Percentiles rank a stretch among this genome's conserved stretches.
These are phyloP conservation scores for Mactra quadrangularis DNA, from an alignment of 1,140 invertebrate species.

Conservation along the genomic window DNA sequence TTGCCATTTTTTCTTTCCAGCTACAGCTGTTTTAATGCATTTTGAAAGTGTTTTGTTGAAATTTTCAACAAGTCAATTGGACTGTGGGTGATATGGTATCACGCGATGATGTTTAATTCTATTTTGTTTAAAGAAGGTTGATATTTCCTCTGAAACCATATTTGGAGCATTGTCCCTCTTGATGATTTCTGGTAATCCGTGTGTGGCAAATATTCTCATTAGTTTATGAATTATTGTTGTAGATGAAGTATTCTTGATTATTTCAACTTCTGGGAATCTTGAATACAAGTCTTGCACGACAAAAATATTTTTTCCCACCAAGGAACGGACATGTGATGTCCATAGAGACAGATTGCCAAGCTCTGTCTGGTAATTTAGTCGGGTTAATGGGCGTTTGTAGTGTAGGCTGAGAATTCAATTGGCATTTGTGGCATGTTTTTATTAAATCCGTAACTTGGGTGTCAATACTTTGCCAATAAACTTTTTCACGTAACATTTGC, in stretches of 20 bases:
- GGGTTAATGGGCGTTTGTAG: background rate
- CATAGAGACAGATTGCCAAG: background rate
- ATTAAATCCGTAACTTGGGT: too few relatives aligned
- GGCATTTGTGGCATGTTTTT: too few relatives aligned
- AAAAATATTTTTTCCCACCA: background rate
- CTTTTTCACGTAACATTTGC: background rate
- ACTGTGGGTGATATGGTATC: background rate
- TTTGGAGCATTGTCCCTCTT: background rate
- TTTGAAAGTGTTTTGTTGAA: conserved; percentile 8
- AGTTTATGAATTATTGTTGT: too few relatives aligned
- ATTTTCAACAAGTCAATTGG: background rate
- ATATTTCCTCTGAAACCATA: too few relatives aligned
- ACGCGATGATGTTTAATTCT: conserved; percentile 1
- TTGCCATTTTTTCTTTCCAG: too few relatives aligned
- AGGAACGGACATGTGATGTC: background rate
- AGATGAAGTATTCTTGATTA: too few relatives aligned
- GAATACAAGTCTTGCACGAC: too few relatives aligned
- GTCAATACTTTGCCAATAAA: background rate
- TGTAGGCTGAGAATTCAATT: too few relatives aligned
- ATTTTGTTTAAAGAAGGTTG: background rate
- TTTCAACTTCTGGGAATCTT: too few relatives aligned
- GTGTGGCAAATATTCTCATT: too few relatives aligned
- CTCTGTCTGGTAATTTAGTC: background rate
- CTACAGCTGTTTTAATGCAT: background rate
- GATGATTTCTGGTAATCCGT: background rate